These are phyloP conservation scores for Brachypteracias leptosomus DNA, from an alignment of 2,113 vertebrate species.

Conservation along the genomic window DNA sequence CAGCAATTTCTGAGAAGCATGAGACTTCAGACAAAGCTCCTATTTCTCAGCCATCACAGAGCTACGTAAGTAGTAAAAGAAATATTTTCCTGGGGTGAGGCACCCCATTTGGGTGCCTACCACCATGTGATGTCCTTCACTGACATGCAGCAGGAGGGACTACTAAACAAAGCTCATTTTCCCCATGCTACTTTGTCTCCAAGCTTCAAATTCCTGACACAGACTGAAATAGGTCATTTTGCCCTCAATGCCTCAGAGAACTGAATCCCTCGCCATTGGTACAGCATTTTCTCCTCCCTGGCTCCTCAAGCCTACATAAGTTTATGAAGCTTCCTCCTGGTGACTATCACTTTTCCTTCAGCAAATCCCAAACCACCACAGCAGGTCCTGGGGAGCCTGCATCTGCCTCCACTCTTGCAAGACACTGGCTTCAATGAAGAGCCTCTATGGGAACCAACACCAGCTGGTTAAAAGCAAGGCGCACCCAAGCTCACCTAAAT, in stretches of 20 bases:
- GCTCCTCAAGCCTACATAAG: background rate
- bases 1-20: background rate
- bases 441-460: background rate
- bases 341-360: background rate
- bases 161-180: background rate
- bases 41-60: background rate
- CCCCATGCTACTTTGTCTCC: background rate
- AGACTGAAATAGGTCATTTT: background rate
- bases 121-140: background rate
- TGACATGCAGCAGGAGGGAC: background rate
- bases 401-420: background rate
- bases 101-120: background rate
- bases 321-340: background rate
- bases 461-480: background rate
- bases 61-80: background rate
- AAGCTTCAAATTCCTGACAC: background rate
- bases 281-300: background rate
- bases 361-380: background rate
- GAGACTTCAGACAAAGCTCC: background rate
- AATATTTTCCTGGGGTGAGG: background rate
- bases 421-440: background rate
- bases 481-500: background rate
- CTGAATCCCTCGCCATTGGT: rapidly evolving
- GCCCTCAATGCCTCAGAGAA: background rate
- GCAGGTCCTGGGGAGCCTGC: rapidly evolving